Evolutionary conservation across 2,797 vertebrate species (phyloP).

Genomic region (Halcyon smyrnensis): DNA sequence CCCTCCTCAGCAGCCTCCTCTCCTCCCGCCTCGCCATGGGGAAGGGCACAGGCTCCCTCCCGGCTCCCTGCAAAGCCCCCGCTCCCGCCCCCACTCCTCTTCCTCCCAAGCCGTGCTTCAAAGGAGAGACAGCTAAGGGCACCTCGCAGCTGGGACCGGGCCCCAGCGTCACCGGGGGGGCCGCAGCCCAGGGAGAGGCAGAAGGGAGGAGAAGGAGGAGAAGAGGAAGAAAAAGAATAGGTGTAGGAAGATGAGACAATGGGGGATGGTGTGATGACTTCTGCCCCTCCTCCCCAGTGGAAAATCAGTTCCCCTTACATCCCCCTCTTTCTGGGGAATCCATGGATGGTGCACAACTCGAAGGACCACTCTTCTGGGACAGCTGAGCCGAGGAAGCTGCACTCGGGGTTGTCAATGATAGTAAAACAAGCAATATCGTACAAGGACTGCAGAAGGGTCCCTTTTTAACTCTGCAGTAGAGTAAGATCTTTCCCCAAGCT

Average conservation of each 20-base stretch:
- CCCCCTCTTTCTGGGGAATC: not conserved
- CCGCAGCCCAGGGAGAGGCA: no score
- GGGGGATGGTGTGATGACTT: not conserved
- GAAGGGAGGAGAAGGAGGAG: not conserved
- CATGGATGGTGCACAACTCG: accelerated
- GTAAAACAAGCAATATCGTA: no score
- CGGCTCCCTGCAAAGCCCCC: not conserved
- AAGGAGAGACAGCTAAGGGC: not conserved
- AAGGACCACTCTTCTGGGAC: not conserved
- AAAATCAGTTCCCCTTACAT: not conserved
- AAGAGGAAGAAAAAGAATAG: not conserved
- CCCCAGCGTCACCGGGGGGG: not conserved
- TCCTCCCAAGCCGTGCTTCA: not conserved
- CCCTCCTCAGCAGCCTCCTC: not conserved
- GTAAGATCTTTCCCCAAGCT: not conserved
- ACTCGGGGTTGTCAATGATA: accelerated
- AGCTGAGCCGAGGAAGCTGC: not conserved
- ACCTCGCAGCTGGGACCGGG: not conserved
- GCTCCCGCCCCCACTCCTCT: not conserved
- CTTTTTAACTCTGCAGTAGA: not conserved
- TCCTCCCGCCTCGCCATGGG: not conserved
- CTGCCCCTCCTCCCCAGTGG: not conserved
- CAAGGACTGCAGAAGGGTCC: not conserved
- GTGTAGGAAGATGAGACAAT: not conserved
- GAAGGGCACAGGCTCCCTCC: not conserved